Evolutionary conservation across 2,113 vertebrate genomes (phyloP).

Genomic region (Barnardius zonarius): DNA sequence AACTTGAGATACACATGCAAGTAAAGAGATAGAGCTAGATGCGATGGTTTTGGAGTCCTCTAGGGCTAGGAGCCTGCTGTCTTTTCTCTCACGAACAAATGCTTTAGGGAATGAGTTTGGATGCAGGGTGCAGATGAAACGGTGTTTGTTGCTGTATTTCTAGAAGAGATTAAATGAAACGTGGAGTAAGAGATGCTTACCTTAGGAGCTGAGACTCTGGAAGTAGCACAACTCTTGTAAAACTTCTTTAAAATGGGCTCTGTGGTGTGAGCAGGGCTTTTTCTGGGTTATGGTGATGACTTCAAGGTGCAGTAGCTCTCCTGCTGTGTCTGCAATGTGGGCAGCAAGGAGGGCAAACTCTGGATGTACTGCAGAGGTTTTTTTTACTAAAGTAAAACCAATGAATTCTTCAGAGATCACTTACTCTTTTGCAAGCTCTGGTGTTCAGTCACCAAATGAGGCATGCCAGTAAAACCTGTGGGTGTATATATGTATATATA

Average conservation of each 20-base stretch:
- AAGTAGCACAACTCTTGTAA: neutral
- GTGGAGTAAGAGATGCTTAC: neutral
- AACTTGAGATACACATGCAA: accelerated
- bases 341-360: neutral
- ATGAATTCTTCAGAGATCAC: neutral
- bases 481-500: neutral
- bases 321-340: too few relatives aligned
- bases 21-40: neutral
- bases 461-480: neutral
- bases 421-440: neutral
- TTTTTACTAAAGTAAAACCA: neutral
- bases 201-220: neutral
- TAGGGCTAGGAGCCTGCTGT: neutral
- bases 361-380: neutral
- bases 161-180: neutral
- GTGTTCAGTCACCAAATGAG: neutral
- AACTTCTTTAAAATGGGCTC: neutral
- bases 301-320: neutral
- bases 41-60: neutral
- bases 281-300: neutral
- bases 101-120: neutral
- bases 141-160: neutral
- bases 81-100: neutral
- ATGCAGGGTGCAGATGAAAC: neutral
- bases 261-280: accelerated